Conservation (phyloP, 2,113 vertebrate genomes). For the Labeo rohita region DNA sequence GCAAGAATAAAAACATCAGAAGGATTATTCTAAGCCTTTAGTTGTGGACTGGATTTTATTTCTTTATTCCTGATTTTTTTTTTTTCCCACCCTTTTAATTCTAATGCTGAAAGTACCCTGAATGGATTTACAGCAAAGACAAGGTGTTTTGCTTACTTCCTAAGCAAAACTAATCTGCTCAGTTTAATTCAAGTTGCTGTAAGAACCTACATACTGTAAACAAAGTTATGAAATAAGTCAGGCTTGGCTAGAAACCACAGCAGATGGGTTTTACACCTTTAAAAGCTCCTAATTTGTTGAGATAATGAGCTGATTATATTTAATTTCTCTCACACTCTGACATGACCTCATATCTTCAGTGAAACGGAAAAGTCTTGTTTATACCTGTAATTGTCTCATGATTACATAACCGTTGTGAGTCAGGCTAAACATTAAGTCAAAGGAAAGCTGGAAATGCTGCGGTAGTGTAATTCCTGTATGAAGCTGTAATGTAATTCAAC, state of each 20-base stretch:
- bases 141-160: constrained; percentile 35
- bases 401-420: constrained; percentile 1
- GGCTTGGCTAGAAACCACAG: constrained; percentile 37
- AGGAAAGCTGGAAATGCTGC: constrained; percentile 30
- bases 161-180: constrained; percentile 29
- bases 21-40: constrained; percentile 54
- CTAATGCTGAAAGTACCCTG: constrained; percentile 20
- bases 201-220: constrained; percentile 8
- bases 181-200: constrained; percentile 49
- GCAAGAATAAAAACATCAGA: constrained; percentile 46
- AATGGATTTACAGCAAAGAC: constrained; percentile 41
- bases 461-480: constrained; percentile 20
- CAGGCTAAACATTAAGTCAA: background rate
- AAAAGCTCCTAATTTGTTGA: constrained; percentile 20
- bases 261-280: constrained; percentile 41
- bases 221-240: constrained; percentile 38
- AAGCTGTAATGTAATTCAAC: constrained; percentile 39
- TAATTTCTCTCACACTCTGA: constrained; percentile 23
- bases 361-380: constrained; percentile 14
- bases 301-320: constrained; percentile 26
- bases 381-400: constrained; percentile 37
- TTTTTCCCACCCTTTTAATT: constrained; percentile 7
- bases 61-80: constrained; percentile 35
- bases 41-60: constrained; percentile 53
- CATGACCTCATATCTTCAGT: constrained; percentile 36